These are phyloP conservation scores for Hydropotes inermis DNA, from an alignment of 2,113 vertebrate genomes.

Conservation along the genomic window DNA sequence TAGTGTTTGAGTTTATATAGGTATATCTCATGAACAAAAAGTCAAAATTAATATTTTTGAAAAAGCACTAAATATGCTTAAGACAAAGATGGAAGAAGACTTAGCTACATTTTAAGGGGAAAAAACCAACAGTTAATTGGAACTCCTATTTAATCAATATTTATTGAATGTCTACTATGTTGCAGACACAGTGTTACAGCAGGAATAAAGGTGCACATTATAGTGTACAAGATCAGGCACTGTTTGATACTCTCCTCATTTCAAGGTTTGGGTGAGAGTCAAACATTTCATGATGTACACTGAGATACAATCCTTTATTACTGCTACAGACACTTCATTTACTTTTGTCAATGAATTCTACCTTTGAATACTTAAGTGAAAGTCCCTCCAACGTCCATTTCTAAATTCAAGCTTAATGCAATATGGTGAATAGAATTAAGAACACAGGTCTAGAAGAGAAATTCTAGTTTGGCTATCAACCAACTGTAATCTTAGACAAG, in stretches of 20 bases:
- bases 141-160: background rate
- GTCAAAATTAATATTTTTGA: background rate
- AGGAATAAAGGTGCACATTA: background rate
- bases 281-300: background rate
- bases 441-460: background rate
- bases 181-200: background rate
- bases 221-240: background rate
- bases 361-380: conserved; percentile 1
- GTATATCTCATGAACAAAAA: background rate
- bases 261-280: background rate
- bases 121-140: background rate
- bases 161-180: background rate
- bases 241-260: background rate
- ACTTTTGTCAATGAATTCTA: conserved; percentile 10
- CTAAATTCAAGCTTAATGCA: background rate
- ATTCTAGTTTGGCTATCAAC: background rate
- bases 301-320: background rate
- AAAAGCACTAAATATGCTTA: conserved; percentile 2
- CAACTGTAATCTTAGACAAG: background rate
- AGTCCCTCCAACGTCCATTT: background rate
- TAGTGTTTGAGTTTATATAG: background rate
- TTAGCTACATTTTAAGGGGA: background rate
- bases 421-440: background rate
- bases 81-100: background rate
- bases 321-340: background rate